Conservation (phyloP, 2,113 vertebrate species). For the Macrotus californicus region DNA sequence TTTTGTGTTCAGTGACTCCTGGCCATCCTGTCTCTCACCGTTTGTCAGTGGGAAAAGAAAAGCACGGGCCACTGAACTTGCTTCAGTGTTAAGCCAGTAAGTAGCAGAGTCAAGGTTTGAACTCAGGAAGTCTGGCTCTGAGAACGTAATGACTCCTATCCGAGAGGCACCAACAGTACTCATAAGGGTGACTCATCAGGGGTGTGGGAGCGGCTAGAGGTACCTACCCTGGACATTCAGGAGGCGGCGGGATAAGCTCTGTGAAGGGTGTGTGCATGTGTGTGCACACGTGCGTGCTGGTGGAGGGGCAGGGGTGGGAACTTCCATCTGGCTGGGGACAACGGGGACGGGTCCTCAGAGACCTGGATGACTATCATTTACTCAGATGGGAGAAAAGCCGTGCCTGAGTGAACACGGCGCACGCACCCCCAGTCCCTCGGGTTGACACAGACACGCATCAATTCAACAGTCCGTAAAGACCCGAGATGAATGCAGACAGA, state of each 20-base stretch:
- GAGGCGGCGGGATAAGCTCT: not conserved
- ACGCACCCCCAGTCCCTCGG: not conserved
- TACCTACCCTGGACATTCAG: not conserved
- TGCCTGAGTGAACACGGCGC: not conserved
- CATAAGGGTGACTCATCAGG: not conserved
- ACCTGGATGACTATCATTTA: constrained; percentile 18
- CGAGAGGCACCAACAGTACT: not conserved
- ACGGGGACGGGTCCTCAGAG: not conserved
- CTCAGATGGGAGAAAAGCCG: constrained; percentile 7
- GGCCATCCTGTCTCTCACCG: not conserved
- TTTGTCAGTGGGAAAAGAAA: not conserved
- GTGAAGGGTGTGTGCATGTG: not conserved
- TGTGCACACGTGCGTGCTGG: accelerated
- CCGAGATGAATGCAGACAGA: constrained; percentile 59
- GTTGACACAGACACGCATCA: constrained; percentile 54
- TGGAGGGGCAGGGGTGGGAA: not conserved
- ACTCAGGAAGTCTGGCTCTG: not conserved
- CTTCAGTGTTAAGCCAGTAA: not conserved
- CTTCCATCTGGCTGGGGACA: not conserved
- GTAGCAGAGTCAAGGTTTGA: not conserved
- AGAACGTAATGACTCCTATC: not conserved
- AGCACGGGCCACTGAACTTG: not conserved
- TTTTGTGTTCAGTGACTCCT: not conserved
- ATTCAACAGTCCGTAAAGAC: constrained; percentile 51
- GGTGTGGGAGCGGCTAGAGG: not conserved